Base-by-base conservation (phyloP, 2,797 vertebrate species). In the Paedocypris micromegethes region DNA sequence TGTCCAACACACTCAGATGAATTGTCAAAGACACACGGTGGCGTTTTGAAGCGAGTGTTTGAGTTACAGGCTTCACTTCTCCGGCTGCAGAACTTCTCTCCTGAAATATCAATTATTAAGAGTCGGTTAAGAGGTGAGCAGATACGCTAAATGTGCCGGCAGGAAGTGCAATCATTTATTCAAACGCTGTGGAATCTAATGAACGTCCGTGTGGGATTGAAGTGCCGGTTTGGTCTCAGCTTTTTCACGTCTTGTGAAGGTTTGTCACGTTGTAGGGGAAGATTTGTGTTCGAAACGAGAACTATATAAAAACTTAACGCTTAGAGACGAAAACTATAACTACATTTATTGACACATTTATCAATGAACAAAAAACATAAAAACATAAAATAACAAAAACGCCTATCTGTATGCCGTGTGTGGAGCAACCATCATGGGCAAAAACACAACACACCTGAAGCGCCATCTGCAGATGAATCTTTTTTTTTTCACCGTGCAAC, bases 1-100 rank as follows among this genome's bases (percentile, higher is more conserved):
- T 54, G 69, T 78, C 77, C 77, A 78, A 74, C 68, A 72, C 47
- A 64, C 70, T 72, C 73, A 71, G 73, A 70, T 58, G 65, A 74
- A 65, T 62, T 74, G 75, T 75, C 74, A 73, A 43, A 73, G 65
- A 78, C 58, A 60, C 73, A 70, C 64, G 74, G 65, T 67, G 52
- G 46, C 58, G 60, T 62, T 63, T 64, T 63, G 64, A 64, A 55
- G 66, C 64, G 67, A 58, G n/a, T 43, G 65, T 70, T 67, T 59
- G 68, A 70, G 65, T 67, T 60, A 67, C 67, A 63, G 61, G 55
- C 49, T 47, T 68, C 50, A 64, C 49, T 60, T 56, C 53, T 64
- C 51, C 64, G 51, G 9, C 48, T 56, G 47, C 54, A 58, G 46
- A 66, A 56, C 68, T 42, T 62, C 37, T 9, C 48, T 71, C 70